A percentile compares a stretch with the other conserved stretches of the same genome.
Conservation (phyloP, 2,888 invertebrate species). For the Adelognathus sp. region DNA sequence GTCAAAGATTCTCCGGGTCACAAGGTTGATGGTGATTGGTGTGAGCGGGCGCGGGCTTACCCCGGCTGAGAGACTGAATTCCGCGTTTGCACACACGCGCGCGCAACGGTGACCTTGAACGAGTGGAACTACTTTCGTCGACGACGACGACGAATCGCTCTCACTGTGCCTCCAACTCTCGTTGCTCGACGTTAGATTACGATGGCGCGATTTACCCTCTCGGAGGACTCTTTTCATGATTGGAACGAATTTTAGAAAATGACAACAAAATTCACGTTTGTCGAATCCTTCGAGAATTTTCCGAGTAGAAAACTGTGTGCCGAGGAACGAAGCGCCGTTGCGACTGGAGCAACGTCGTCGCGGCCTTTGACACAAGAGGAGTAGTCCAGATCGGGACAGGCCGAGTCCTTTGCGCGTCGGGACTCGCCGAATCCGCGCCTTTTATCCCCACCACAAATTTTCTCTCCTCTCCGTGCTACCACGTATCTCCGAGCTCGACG, state of each 20-base stretch:
- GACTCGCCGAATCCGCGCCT: slow-evolving; percentile 16
- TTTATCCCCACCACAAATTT: neutral
- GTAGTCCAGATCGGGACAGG: slow-evolving; percentile 13
- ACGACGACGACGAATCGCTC: slow-evolving; percentile 20
- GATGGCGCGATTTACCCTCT: too few relatives aligned
- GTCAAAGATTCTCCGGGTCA: neutral
- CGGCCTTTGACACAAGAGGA: slow-evolving; percentile 50
- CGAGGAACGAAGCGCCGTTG: slow-evolving; percentile 29
- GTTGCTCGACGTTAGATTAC: neutral
- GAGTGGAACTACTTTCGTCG: slow-evolving; percentile 54
- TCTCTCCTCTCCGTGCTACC: neutral
- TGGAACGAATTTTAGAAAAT: too few relatives aligned
- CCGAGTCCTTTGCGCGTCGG: slow-evolving; percentile 15
- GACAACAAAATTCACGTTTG: too few relatives aligned
- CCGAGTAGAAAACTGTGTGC: neutral
- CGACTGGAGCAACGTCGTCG: slow-evolving; percentile 48
- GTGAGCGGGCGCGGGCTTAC: neutral
- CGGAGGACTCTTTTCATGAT: too few relatives aligned
- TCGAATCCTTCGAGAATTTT: too few relatives aligned
- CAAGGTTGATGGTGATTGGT: neutral
- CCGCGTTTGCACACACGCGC: slow-evolving; percentile 55
- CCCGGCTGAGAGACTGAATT: slow-evolving; percentile 12
- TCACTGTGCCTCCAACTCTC: neutral
- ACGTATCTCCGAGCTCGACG: neutral
- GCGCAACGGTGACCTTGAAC: slow-evolving; percentile 64